A percentile compares a stretch with the other conserved stretches of the same genome.
These are phyloP conservation scores for Nasonia vitripennis DNA, from an alignment of 1,140 invertebrate genomes.

Conservation along the genomic window DNA sequence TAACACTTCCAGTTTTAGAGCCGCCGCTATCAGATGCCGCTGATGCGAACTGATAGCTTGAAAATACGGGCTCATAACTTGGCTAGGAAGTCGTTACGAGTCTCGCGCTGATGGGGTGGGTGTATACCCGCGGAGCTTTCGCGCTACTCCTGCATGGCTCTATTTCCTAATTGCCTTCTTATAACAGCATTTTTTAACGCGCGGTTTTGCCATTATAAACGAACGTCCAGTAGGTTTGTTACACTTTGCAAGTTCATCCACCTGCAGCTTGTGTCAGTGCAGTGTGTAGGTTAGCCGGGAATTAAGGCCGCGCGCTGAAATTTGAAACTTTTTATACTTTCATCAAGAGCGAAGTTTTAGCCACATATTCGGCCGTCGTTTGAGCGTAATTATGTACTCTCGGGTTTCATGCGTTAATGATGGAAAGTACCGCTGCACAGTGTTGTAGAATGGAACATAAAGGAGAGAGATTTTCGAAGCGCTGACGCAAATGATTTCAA, in stretches of 20 bases:
- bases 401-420: conserved; percentile 6
- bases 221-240: not conserved
- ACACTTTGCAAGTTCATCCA: not conserved
- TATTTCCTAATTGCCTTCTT: too few species aligned
- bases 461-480: not conserved
- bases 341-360: conserved; percentile 23
- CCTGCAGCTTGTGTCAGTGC: not conserved
- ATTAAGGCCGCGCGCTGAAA: conserved; percentile 29
- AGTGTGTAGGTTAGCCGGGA: not conserved
- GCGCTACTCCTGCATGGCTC: not conserved
- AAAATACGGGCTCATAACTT: conserved; percentile 25
- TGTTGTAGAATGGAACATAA: not conserved
- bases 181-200: too few species aligned
- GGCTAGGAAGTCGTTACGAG: conserved; percentile 3
- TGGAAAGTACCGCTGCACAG: not conserved
- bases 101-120: not conserved
- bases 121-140: not conserved
- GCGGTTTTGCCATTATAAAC: too few species aligned
- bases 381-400: not conserved
- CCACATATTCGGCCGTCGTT: conserved; percentile 15
- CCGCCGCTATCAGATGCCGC: not conserved
- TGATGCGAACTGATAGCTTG: conserved; percentile 9
- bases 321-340: conserved; percentile 37
- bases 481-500: not conserved
- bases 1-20: conserved; percentile 36